Evolutionary conservation across 2,113 vertebrate genomes (phyloP), one percentile per base, ranked within the genome.

Genomic region (Boleophthalmus pectinirostris): DNA sequence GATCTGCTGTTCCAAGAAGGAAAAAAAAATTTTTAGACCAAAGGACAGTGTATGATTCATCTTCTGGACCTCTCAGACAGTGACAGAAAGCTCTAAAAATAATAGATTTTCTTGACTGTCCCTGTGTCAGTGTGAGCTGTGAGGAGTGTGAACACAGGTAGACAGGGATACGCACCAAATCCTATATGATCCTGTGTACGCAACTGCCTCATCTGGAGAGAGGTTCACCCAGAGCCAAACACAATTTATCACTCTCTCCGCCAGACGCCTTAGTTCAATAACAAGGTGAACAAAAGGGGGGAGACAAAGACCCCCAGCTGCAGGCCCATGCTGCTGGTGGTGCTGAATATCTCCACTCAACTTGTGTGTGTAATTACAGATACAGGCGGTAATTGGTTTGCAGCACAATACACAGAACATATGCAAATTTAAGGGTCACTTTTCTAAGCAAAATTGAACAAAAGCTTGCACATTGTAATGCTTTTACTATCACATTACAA

Each of bases 161-260:
- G 69, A 65, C 64, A 45, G 72, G 51, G 60, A 79, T 25, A 66
- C 18, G 65, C 60, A 46, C 53, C 13, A 10, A n/a, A 71, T 78
- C 73, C 70, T 80, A 72, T 72, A 71, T 78, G 57, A 76, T 71
- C 78, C 72, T 70, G 69, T 68, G 23, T 69, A 79, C 61, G 70
- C 29, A 4, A 4, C 70, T 74, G 69, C 70, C 73, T 86, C 80
- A 87, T 88, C 75, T 88, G 81, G 77, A 79, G 79, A 73, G 56
- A 72, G 65, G 78, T 85, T 79, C 66, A 63, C 78, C 67, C 63
- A 47, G 68, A 75, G 46, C 74, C 74, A 87, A 86, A 73, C 10
- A n/a, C 75, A 77, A 86, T 91, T 85, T 66, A 85, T 90, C 86
- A 86, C 69, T 77, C 56, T 25, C 33, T 49, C 75, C 70, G 73